Evolutionary conservation across 2,888 invertebrate species (phyloP).

Genomic region (Cheilosia vulpina): DNA sequence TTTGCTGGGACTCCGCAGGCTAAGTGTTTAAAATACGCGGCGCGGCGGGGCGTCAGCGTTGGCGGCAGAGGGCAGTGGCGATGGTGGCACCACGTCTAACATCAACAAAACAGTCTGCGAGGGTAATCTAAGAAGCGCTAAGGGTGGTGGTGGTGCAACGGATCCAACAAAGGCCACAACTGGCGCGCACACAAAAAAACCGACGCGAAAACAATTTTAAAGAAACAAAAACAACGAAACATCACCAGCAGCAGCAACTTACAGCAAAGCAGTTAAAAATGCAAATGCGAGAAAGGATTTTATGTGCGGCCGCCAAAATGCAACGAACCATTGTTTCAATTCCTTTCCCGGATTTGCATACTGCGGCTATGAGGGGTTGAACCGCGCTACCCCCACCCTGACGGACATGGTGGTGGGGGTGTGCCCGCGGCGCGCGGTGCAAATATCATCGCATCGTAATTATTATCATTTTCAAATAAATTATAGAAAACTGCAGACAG

Average conservation of each 20-base stretch:
- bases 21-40: conserved; percentile 72
- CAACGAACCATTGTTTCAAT: conserved; percentile 74
- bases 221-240: conserved; percentile 61
- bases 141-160: conserved; percentile 50
- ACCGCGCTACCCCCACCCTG: conserved; percentile 8
- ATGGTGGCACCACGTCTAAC: conserved; percentile 48
- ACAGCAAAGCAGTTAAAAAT: conserved; percentile 73
- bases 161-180: conserved; percentile 67
- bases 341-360: conserved; percentile 73
- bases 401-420: conserved; percentile 13
- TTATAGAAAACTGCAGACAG: conserved; percentile 71
- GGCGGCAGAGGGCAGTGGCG: conserved; percentile 1
- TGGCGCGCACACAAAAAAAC: conserved; percentile 53
- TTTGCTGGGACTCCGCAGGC: conserved; percentile 69
- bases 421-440: conserved; percentile 39
- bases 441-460: conserved; percentile 75
- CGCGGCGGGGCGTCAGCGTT: conserved; percentile 28
- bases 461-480: conserved; percentile 75
- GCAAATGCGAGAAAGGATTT: conserved; percentile 75
- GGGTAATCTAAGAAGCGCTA: conserved; percentile 65
- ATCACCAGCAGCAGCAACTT: conserved; percentile 35
- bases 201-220: conserved; percentile 65
- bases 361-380: conserved; percentile 65
- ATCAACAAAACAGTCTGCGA: conserved; percentile 64
- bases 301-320: conserved; percentile 75